phyloP scores from a whole-genome alignment of 2,797 vertebrate genomes.

The Sebastiscus albofasciatus region DNA sequence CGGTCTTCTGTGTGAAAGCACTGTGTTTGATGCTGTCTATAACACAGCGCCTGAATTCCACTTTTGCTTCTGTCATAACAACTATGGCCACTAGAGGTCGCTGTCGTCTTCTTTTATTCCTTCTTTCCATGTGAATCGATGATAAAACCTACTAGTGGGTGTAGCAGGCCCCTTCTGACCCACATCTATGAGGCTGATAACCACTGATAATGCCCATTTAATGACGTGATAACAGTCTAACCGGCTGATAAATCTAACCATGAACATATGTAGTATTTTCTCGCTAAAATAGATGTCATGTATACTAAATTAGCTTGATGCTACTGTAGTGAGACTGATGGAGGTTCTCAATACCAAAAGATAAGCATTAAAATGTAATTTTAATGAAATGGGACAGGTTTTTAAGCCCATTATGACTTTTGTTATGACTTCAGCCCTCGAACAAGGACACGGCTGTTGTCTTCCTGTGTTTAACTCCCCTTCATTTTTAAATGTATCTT shows the following conservation, averaged over 20 bases:
- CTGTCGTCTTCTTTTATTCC: no score
- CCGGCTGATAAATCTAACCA: not conserved
- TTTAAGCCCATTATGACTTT: not conserved
- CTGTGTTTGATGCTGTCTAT: no score
- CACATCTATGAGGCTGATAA: no score
- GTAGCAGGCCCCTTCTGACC: no score
- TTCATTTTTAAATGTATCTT: not conserved
- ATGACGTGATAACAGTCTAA: no score
- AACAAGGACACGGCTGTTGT: not conserved
- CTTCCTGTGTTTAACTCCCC: not conserved
- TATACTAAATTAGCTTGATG: not conserved
- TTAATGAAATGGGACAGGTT: not conserved
- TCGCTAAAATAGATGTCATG: not conserved
- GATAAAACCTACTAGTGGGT: no score
- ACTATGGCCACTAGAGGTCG: rapidly evolving
- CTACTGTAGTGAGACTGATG: not conserved
- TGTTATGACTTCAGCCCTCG: no score
- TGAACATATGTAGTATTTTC: not conserved
- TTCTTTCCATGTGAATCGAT: no score
- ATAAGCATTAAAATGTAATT: not conserved
- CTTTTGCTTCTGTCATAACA: no score
- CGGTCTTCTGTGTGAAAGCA: no score
- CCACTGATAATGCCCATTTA: no score
- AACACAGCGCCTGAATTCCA: no score
- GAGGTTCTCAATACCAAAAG: not conserved